phyloP scores from a whole-genome alignment of 2,113 vertebrate species.

The Notarius quadriscutis region DNA sequence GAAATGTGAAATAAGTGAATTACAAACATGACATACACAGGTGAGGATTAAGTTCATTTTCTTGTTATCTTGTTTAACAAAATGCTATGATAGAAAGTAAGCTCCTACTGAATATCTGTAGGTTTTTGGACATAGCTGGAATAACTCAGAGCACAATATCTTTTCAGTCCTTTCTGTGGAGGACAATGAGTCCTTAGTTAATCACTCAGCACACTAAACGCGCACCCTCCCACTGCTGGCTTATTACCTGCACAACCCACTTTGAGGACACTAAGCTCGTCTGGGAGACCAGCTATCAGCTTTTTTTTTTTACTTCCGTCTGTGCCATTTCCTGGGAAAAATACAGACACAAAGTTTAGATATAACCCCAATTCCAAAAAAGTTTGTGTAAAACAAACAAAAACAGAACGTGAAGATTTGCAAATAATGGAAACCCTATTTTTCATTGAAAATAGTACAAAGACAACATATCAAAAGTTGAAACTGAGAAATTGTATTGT shows the following conservation, averaged over 20 bases:
- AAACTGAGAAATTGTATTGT: no score
- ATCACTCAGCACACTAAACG: slow-evolving; percentile 61
- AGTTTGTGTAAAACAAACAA: not conserved
- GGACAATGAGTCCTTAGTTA: slow-evolving; percentile 60
- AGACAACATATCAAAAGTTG: no score
- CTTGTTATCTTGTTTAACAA: not conserved
- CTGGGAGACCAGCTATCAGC: slow-evolving; percentile 88
- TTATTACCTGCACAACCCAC: slow-evolving; percentile 93
- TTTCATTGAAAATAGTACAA: no score
- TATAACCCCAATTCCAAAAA: no score
- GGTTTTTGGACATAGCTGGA: slow-evolving; percentile 35
- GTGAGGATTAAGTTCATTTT: not conserved
- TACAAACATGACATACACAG: not conserved
- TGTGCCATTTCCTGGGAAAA: slow-evolving; percentile 82
- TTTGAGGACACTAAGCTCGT: slow-evolving; percentile 94
- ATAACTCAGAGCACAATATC: slow-evolving; percentile 32
- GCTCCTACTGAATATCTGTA: slow-evolving; percentile 35
- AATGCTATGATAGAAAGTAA: not conserved
- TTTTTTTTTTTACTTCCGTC: slow-evolving; percentile 73
- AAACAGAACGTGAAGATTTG: slow-evolving; percentile 43
- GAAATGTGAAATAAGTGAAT: not conserved
- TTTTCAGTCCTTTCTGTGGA: slow-evolving; percentile 33
- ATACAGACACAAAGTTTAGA: not conserved
- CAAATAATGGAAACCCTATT: no score
- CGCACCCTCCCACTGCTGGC: slow-evolving; percentile 48